phyloP scores from a whole-genome alignment of 2,888 invertebrate genomes.

The Lysandra bellargus region DNA sequence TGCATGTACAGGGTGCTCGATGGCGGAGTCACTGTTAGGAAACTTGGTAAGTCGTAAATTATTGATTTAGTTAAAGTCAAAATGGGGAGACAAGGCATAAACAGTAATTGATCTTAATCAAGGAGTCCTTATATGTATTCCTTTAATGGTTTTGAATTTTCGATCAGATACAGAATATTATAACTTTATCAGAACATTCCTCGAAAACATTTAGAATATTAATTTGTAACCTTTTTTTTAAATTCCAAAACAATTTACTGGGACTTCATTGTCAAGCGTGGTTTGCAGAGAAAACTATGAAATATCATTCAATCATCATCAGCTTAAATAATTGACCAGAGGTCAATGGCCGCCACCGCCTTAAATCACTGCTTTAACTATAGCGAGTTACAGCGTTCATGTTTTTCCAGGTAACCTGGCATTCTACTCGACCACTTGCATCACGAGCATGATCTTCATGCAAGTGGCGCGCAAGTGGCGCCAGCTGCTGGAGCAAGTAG shows the following conservation, averaged over 20 bases:
- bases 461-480: conserved; percentile 55
- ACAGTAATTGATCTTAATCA: neutral
- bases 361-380: neutral
- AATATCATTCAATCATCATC: neutral
- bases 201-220: too few species aligned
- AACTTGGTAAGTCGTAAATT: conserved; percentile 45
- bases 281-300: neutral
- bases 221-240: too few species aligned
- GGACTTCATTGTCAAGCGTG: too few species aligned
- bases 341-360: neutral
- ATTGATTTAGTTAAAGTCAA: neutral
- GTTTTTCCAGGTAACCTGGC: conserved; percentile 48
- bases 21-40: conserved; percentile 39
- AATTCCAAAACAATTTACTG: too few species aligned
- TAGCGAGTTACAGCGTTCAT: neutral
- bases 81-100: neutral
- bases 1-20: conserved; percentile 43
- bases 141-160: too few species aligned
- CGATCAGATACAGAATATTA: too few species aligned
- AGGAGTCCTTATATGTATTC: too few species aligned
- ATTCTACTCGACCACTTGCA: conserved; percentile 47
- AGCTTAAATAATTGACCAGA: neutral
- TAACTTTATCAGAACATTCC: too few species aligned
- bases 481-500: conserved; percentile 47
- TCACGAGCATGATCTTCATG: conserved; percentile 50